These are phyloP conservation scores for Acronicta aceris DNA, from an alignment of 2,888 invertebrate species.

Conservation along the genomic window DNA sequence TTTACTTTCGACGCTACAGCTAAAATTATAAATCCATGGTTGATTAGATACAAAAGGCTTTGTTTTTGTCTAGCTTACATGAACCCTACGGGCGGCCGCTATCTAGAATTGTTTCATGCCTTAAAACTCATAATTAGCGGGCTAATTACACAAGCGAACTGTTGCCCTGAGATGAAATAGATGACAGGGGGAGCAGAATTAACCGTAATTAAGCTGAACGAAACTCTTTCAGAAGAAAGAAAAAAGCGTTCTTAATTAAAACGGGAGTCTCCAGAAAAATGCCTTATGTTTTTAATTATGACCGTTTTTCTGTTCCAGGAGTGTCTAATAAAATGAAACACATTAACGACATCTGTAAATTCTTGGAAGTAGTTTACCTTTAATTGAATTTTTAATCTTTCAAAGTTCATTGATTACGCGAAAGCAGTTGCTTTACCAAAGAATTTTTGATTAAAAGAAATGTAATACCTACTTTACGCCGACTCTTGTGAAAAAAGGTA, in stretches of 20 bases:
- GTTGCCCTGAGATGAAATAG: conserved; percentile 69
- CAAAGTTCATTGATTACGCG: conserved; percentile 32
- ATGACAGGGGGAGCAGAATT: conserved; percentile 73
- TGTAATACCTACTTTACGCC: conserved; percentile 20
- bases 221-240: conserved; percentile 74
- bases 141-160: conserved; percentile 70
- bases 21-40: background rate
- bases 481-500: background rate
- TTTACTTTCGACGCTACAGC: no score
- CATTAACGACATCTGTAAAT: conserved; percentile 32
- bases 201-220: conserved; percentile 79
- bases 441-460: conserved; percentile 29
- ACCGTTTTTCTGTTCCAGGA: conserved; percentile 52
- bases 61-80: background rate
- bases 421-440: conserved; percentile 22
- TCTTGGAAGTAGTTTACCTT: conserved; percentile 21
- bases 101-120: conserved; percentile 52
- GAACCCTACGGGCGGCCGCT: conserved; percentile 9
- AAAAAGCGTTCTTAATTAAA: conserved; percentile 82
- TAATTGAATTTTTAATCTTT: conserved; percentile 43
- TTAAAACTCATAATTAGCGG: conserved; percentile 66
- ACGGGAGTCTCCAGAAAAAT: conserved; percentile 74
- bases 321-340: conserved; percentile 48
- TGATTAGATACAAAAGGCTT: background rate
- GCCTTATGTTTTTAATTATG: conserved; percentile 79